Percentiles rank a stretch among this genome's conserved stretches.
Evolutionary conservation across 2,888 invertebrate genomes (phyloP).

Genomic region (Sabellastarte sp.): DNA sequence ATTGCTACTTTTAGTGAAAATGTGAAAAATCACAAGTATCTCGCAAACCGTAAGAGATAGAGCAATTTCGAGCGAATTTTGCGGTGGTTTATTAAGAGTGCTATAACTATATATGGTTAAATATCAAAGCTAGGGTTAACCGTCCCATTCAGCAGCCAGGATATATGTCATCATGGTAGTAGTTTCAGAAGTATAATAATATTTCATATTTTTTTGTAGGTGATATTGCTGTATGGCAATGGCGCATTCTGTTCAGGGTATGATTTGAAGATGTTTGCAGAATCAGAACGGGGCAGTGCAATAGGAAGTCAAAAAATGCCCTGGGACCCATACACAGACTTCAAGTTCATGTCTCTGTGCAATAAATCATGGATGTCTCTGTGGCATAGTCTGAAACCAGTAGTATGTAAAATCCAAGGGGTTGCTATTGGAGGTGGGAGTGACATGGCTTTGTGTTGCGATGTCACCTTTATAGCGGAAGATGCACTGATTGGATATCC

Average conservation of each 20-base stretch:
- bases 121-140: too few relatives aligned
- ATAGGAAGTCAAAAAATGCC: conserved; percentile 31
- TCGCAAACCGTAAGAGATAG: too few relatives aligned
- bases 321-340: conserved; percentile 35
- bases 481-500: conserved; percentile 36
- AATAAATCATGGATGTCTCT: conserved; percentile 32
- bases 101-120: too few relatives aligned
- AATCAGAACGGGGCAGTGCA: conserved; percentile 23
- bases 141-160: too few relatives aligned
- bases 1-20: too few relatives aligned
- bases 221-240: conserved; percentile 26
- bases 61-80: too few relatives aligned
- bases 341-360: conserved; percentile 24
- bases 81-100: too few relatives aligned
- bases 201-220: conserved; percentile 17
- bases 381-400: conserved; percentile 31
- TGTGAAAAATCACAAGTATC: too few relatives aligned
- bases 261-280: conserved; percentile 32
- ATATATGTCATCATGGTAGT: too few relatives aligned
- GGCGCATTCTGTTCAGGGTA: conserved; percentile 33
- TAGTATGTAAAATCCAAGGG: conserved; percentile 28
- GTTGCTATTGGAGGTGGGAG: conserved; percentile 34
- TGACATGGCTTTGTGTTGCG: conserved; percentile 34
- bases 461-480: conserved; percentile 29
- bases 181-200: too few relatives aligned